Evolutionary conservation across 2,888 invertebrate genomes (phyloP), one percentile per base, ranked within the genome.

Genomic region (Anagyrus pseudococci): DNA sequence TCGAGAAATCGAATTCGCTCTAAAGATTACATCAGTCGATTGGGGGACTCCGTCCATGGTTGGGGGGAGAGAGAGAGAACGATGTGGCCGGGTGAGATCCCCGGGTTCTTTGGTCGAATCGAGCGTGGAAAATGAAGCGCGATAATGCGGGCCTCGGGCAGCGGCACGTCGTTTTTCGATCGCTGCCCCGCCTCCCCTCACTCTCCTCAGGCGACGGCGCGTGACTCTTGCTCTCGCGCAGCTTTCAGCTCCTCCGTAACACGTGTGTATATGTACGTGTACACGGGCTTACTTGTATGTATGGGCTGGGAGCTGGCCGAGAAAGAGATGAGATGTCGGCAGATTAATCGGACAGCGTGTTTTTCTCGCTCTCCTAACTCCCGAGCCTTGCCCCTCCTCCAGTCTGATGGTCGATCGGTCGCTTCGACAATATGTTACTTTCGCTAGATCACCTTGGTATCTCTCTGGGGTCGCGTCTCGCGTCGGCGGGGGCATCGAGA

Each of bases 71-170:
- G n/a, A n/a, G n/a, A n/a, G n/a, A n/a, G n/a, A n/a, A 13, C 4
- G 20, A 4, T 15, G 13, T 13, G 22, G 44, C 22, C 57, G 49
- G 37, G 40, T 29, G 55, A 55, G 47, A 54, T 25, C 33, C 44
- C 20, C 59, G 64, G 58, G 58, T 57, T 41, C 50, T 46, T 62
- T 43, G 55, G 49, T 62, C 50, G 54, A 57, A 53, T 6, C 40
- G 19, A 19, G 33, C 43, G 61, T 62, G 56, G 61, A 62, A 62
- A 62, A 62, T 62, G 56, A 62, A 62, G 56, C 56, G 61, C 56
- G 61, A 56, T 56, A 62, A 62, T 62, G 46, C 50, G 61, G n/a
- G n/a, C n/a, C 44, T 26, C 41, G 22, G 52, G 44, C 58, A 50
- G 25, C 29, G 15, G 22, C n/a, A n/a, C n/a, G n/a, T n/a, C 47